These are phyloP conservation scores for Scomber colias DNA, from an alignment of 2,113 vertebrate genomes.

Conservation along the genomic window DNA sequence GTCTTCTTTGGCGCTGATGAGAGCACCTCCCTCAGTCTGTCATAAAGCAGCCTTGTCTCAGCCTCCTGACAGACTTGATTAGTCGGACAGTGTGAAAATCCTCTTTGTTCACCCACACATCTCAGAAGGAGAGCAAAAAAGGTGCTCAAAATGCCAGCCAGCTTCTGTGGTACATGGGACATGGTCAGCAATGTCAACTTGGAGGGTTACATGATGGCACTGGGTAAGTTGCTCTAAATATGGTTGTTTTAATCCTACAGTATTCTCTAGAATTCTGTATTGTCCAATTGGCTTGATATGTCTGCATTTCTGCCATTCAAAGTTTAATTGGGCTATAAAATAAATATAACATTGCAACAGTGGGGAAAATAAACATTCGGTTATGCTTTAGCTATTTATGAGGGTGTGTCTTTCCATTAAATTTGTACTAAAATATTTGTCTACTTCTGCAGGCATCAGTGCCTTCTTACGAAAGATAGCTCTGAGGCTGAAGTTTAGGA, in stretches of 20 bases:
- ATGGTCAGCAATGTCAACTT: constrained; percentile 89
- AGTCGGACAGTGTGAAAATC: not conserved
- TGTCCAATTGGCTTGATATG: not conserved
- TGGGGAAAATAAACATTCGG: not conserved
- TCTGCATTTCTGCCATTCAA: not conserved
- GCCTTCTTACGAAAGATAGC: constrained; percentile 87
- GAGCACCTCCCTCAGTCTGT: constrained; percentile 2
- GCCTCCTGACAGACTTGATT: not conserved
- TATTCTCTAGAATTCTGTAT: not conserved
- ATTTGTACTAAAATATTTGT: not conserved
- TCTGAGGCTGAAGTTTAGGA: constrained; percentile 86
- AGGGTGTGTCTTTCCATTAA: not conserved
- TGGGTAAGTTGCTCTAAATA: constrained; percentile 83
- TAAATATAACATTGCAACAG: not conserved
- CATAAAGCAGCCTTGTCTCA: not conserved
- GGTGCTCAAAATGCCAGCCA: constrained; percentile 81
- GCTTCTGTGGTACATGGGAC: constrained; percentile 90
- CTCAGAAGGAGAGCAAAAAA: not conserved
- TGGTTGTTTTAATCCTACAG: not conserved
- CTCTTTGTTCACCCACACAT: not conserved
- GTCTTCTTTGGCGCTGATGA: not conserved
- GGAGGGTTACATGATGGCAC: constrained; percentile 88
- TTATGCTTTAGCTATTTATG: constrained; percentile 8
- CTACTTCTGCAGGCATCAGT: constrained; percentile 84
- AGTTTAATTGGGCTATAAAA: not conserved